Conservation (phyloP, 1,140 invertebrate species). For the Drosophila lowei region DNA sequence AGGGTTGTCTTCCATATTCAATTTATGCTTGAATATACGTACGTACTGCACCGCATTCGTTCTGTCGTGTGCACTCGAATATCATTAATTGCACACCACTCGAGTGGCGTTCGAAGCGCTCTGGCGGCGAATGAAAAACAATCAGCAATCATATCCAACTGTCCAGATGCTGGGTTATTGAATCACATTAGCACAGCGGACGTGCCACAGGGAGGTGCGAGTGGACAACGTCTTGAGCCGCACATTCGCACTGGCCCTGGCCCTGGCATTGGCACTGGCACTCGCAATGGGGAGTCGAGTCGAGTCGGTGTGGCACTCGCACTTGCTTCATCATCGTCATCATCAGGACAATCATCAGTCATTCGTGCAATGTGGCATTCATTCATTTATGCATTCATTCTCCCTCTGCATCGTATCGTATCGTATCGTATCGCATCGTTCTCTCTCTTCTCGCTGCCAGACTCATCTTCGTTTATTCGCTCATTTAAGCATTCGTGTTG, state of each 20-base stretch:
- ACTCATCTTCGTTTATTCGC: constrained; percentile 45
- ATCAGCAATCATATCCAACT: constrained; percentile 30
- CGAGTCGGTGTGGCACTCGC: constrained; percentile 15
- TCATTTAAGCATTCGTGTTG: constrained; percentile 59
- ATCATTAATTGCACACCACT: constrained; percentile 26
- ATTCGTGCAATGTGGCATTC: constrained; percentile 56
- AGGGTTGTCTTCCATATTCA: too few relatives aligned
- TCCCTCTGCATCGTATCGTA: constrained; percentile 8
- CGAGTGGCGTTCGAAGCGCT: not conserved
- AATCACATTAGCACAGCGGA: constrained; percentile 27
- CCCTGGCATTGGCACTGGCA: too few relatives aligned
- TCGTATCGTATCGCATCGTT: not conserved
- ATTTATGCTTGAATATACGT: too few relatives aligned
- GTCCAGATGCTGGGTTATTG: constrained; percentile 38
- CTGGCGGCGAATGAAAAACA: constrained; percentile 15
- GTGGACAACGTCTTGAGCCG: constrained; percentile 22
- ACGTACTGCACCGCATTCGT: too few relatives aligned
- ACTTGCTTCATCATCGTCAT: constrained; percentile 25
- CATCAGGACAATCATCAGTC: constrained; percentile 47
- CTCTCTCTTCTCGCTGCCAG: not conserved
- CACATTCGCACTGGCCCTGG: too few relatives aligned
- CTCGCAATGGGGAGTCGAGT: too few relatives aligned
- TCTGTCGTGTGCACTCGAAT: not conserved
- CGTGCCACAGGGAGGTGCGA: not conserved
- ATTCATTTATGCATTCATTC: constrained; percentile 57